A percentile compares a stretch with the other conserved stretches of the same genome.
These are phyloP conservation scores for Nemapogon koenigi DNA, from an alignment of 2,888 invertebrate species.

Conservation along the genomic window DNA sequence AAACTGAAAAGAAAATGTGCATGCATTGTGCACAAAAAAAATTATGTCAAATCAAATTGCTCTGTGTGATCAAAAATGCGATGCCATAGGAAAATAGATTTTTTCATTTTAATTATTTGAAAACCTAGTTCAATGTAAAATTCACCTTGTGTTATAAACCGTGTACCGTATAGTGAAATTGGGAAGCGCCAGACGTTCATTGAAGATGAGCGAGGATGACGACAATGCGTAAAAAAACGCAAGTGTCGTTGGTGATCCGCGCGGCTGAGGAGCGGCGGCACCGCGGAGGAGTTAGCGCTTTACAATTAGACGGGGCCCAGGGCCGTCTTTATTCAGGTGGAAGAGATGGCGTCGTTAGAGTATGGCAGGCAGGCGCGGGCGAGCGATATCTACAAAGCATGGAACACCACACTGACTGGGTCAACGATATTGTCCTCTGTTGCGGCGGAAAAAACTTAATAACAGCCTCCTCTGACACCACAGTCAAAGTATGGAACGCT, in stretches of 20 bases:
- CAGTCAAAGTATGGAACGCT: conserved; percentile 99
- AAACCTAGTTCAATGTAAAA: too few species aligned
- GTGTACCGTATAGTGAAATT: too few species aligned
- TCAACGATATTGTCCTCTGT: conserved; percentile 97
- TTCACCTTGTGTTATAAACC: too few species aligned
- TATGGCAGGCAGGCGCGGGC: conserved; percentile 77
- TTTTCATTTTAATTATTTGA: too few species aligned
- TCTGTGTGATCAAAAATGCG: too few species aligned
- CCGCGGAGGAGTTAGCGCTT: conserved; percentile 93
- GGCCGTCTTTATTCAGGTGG: conserved; percentile 95
- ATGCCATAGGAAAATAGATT: too few species aligned
- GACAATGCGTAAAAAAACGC: conserved; percentile 61
- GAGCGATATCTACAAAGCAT: conserved; percentile 87
- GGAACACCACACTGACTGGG: conserved; percentile 99
- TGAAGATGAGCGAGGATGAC: too few species aligned
- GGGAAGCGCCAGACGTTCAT: too few species aligned
- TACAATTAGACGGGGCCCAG: conserved; percentile 89
- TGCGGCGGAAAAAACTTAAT: conserved; percentile 97
- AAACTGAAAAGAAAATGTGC: too few species aligned
- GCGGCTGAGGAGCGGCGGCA: conserved; percentile 94
- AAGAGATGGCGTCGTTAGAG: conserved; percentile 95
- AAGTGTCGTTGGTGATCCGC: conserved; percentile 98
- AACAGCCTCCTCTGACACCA: conserved; percentile 98
- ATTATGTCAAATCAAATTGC: too few species aligned
- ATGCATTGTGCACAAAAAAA: too few species aligned